Percentiles rank a stretch among this genome's conserved stretches.
phyloP scores from a whole-genome alignment of 1,140 invertebrate genomes.

The Cherax destructor region DNA sequence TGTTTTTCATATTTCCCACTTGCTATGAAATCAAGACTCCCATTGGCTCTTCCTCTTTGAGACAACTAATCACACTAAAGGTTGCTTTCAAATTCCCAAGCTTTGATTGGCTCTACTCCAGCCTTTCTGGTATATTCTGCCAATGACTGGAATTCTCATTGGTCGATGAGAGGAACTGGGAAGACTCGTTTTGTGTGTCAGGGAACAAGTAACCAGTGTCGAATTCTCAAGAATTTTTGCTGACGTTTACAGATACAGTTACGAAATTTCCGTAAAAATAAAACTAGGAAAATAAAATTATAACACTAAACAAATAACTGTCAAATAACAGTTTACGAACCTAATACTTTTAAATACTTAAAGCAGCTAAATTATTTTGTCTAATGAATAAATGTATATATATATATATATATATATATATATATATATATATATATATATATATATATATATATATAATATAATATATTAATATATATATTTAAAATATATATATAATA shows the following conservation, averaged over 20 bases:
- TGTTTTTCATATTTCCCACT: conserved; percentile 54
- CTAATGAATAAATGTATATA: too few species aligned
- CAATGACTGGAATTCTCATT: conserved; percentile 34
- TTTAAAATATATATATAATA: too few species aligned
- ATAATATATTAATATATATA: too few species aligned
- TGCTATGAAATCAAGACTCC: background rate
- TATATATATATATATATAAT: too few species aligned
- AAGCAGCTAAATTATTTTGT: too few species aligned
- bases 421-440: too few species aligned
- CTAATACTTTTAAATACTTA: too few species aligned
- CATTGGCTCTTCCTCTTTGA: background rate
- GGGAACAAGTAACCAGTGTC: background rate
- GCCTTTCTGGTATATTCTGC: background rate
- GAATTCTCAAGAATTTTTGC: background rate
- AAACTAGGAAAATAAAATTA: background rate
- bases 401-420: too few species aligned
- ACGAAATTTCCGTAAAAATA: background rate
- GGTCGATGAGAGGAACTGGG: conserved; percentile 34
- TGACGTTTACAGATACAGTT: background rate
- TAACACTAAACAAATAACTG: background rate
- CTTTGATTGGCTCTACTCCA: conserved; percentile 14
- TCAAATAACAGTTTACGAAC: too few species aligned
- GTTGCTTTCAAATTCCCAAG: conserved; percentile 21
- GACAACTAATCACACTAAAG: conserved; percentile 12
- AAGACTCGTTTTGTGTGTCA: conserved; percentile 43